Evolutionary conservation across 2,888 invertebrate species (phyloP), one percentile per base, ranked within the genome.

Genomic region (Lepeophtheirus nordmannii): DNA sequence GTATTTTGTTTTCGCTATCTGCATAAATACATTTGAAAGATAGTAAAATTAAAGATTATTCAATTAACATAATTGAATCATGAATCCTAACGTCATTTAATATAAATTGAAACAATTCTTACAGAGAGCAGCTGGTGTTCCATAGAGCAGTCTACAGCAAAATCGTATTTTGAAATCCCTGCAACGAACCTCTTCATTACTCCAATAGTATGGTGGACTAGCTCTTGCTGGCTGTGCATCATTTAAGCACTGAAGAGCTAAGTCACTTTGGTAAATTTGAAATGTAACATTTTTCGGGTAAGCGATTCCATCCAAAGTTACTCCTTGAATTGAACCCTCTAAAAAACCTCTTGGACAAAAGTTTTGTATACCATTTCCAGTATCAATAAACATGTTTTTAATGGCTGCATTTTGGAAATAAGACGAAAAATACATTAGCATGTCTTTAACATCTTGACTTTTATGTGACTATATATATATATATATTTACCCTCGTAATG

Each of bases 121-220:
- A 46, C 53, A 46, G 5, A 46, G 17, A 46, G 53, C 53, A 14
- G 17, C 53, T n/a, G 53, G 53, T 46, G 53, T 46, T 46, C 53
- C 63, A 63, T 63, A 53, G 30, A 63, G 53, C 20, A 41, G 30
- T 22, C 38, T 12, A 30, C 53, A 63, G 5, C 14, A 23, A 14
- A 46, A 38, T 30, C 63, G 41, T 37, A 63, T 56, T 22, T 63
- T 63, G 53, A 37, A 63, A 63, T 63, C 63, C 63, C 53, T 17
- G 17, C 63, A 63, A 10, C 22, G 41, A 11, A 63, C 56, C 38
- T 63, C 38, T 56, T 63, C 14, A 56, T 63, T 20, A 23, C 11
- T 20, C 63, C 63, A 63, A 56, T 20, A 63, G 53, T 63, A 22
- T 17, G 63, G 63, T 10, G 63, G 53, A 23, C 17, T 22, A 10